These are phyloP conservation scores for Geococcyx californianus DNA, from an alignment of 2,113 vertebrate genomes.

Conservation along the genomic window DNA sequence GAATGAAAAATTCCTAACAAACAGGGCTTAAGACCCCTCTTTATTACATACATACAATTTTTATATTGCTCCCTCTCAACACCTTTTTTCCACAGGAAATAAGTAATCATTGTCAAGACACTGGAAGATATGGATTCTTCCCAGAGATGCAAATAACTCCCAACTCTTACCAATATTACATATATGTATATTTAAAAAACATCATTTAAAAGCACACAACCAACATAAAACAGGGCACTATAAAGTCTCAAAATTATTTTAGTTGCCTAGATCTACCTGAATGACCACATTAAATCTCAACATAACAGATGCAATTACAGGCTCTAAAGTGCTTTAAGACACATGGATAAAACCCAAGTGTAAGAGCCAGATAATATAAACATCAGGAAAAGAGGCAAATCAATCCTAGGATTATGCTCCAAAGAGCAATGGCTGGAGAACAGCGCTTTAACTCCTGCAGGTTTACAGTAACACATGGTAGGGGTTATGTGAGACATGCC, in stretches of 20 bases:
- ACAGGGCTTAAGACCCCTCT: background rate
- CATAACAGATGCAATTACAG: background rate
- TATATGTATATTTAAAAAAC: no score
- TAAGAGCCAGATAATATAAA: background rate
- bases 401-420: background rate
- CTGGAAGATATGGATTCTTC: background rate
- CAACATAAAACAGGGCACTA: background rate
- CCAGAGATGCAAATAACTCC: background rate
- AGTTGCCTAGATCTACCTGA: background rate
- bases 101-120: background rate
- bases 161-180: background rate
- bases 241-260: background rate
- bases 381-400: background rate
- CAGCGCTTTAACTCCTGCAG: background rate
- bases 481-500: background rate
- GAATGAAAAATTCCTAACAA: background rate
- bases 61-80: background rate
- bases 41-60: background rate
- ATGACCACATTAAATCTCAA: background rate
- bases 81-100: background rate
- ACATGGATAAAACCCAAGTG: background rate
- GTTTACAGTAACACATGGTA: background rate
- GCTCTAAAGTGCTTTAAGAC: background rate
- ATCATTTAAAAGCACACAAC: background rate
- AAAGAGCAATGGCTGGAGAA: background rate